Evolutionary conservation across 2,888 invertebrate genomes (phyloP), one percentile per base, ranked within the genome.

Genomic region (Lithosia quadra): DNA sequence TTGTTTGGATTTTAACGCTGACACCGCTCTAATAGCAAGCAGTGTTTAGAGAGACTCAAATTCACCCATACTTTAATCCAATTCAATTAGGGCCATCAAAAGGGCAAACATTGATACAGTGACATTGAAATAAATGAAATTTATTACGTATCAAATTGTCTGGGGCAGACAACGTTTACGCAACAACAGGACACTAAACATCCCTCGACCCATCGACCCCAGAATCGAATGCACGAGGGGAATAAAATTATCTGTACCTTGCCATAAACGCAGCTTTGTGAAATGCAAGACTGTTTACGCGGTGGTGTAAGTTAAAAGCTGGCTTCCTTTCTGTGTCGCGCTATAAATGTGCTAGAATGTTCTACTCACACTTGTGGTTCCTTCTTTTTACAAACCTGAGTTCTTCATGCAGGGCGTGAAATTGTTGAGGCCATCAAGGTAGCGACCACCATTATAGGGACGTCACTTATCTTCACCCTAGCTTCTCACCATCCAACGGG

Each of bases 61-160:
- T 18, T 9, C 7, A n/a, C 28, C 11, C 21, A 53, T 57, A 57
- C 61, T 13, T 49, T 71, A 69, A 76, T 63, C 68, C 60, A 72
- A 79, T 79, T 72, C 67, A 73, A 79, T 77, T 79, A 74, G 61
- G 67, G 58, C 72, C 62, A 71, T 75, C 72, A 49, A 78, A 80
- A 79, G 78, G 71, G 72, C 81, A 82, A 82, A 81, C 81, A 78
- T 75, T 83, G 79, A 79, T 81, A 77, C 84, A 84, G 70, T 86
- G 86, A 86, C 89, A 89, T 88, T 86, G 84, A 87, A 87, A 87
- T 86, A 85, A 88, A 87, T 80, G 84, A 84, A 89, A 92, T 92
- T 90, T 91, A 93, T 91, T 89, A 85, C 80, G 84, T 88, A 92
- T 92, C 89, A 91, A 92, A 93, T 92, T 84, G 91, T 86, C 85